Evolutionary conservation across 2,113 vertebrate genomes (phyloP), one percentile per base, ranked within the genome.

Genomic region (Gymnocephalus cernua): DNA sequence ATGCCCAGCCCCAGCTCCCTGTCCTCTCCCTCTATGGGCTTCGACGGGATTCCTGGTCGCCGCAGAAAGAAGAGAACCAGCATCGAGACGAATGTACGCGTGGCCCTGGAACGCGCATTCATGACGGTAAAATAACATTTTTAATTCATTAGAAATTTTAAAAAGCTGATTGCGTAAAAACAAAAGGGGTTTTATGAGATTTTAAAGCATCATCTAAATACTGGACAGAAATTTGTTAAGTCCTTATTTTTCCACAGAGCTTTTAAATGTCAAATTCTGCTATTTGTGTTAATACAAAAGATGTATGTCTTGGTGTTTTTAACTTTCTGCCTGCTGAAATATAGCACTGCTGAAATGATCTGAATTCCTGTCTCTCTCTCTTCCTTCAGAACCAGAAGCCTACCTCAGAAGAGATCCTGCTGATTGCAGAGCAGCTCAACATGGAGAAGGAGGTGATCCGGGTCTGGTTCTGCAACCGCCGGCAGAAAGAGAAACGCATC

Each of bases 391-490:
- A 97, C 95, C 97, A 97, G 96, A 97, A 97, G 96, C 97, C 97
- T 96, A 97, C 96, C 96, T 97, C 97, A 94, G 97, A 97, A 92
- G 97, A 97, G 93, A 97, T 97, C 90, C 94, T 97, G 91, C 91
- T 97, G 89, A 97, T 97, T 15, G 95, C 97, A 0, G 97, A 97
- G 91, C 97, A 97, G 94, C 95, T 97, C 90, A 96, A 94, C 93
- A 97, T 97, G 96, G 97, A 97, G 93, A 97, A 97, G 92, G 97
- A 97, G 91, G 97, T 97, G 93, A 97, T 98, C 85, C 96, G 97
- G 21, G 97, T 97, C 88, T 98, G 97, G 97, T 98, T 97, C 95
- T 98, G 97, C 93, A 97, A 98, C 94, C 96, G 97, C 73, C 94
- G 97, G 77, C 97, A 97, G 95, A 97, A 97, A 89, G 97, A 97